Percentiles rank a stretch among this genome's conserved stretches.
Conservation (phyloP, 2,888 invertebrate genomes). For the Steinernema hermaphroditum region DNA sequence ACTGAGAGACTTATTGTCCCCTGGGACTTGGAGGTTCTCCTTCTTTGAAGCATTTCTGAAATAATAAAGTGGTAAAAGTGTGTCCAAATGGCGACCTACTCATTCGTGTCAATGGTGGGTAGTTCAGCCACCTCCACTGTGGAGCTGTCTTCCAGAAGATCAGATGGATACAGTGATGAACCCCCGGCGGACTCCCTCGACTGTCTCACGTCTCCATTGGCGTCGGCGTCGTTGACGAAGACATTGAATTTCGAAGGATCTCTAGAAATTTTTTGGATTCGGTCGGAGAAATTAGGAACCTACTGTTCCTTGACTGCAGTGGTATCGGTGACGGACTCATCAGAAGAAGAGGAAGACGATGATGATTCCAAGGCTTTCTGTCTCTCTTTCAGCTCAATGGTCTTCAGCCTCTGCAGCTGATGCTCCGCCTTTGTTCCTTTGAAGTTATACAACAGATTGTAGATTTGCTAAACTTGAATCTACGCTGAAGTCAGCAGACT, state of each 20-base stretch:
- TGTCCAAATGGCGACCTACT: not conserved
- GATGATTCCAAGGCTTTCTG: not conserved
- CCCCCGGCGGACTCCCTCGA: not conserved
- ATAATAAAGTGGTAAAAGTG: not conserved
- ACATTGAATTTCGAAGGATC: constrained; percentile 18
- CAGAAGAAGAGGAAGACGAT: not conserved
- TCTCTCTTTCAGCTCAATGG: constrained; percentile 30
- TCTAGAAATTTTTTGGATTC: not conserved
- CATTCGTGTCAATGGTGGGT: not conserved
- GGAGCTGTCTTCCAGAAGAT: not conserved
- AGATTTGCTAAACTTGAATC: constrained; percentile 53
- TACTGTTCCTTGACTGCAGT: not conserved
- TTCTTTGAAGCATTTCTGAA: not conserved
- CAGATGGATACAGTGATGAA: not conserved
- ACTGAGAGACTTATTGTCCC: constrained; percentile 1
- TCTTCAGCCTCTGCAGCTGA: constrained; percentile 50
- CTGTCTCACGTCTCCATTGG: not conserved
- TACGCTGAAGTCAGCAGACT: not conserved
- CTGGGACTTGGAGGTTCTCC: no score
- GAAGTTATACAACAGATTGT: constrained; percentile 50
- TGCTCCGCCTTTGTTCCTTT: constrained; percentile 55
- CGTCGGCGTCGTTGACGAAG: constrained; percentile 12
- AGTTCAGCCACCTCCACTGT: not conserved
- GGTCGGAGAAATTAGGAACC: no score
- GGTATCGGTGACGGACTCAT: not conserved